These are phyloP conservation scores for Aulostomus chinensis DNA, from an alignment of 2,797 vertebrate species.

Conservation along the genomic window DNA sequence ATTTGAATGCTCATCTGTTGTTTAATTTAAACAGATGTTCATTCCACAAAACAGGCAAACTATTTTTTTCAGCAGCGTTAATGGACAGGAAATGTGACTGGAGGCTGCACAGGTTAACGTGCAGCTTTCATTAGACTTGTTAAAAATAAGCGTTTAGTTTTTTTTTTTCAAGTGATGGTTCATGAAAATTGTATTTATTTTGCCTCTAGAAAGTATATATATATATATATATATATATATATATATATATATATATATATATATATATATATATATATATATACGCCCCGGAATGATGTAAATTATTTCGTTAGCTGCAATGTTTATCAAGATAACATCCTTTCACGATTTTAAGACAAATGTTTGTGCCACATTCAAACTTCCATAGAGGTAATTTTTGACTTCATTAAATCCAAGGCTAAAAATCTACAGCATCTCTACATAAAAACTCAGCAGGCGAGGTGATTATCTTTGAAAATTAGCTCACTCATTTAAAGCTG, in stretches of 20 bases:
- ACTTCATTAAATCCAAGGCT: slow-evolving; percentile 71
- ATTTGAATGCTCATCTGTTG: background rate
- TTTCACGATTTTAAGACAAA: slow-evolving; percentile 39
- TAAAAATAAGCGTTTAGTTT: too few species aligned
- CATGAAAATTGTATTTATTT: too few species aligned
- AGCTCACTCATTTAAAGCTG: slow-evolving; percentile 82
- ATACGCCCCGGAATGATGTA: background rate
- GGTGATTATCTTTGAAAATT: slow-evolving; percentile 85
- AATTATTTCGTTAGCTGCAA: slow-evolving; percentile 4
- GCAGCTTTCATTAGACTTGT: too few species aligned
- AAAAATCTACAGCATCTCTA: slow-evolving; percentile 70
- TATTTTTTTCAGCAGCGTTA: background rate
- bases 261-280: too few species aligned
- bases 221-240: too few species aligned
- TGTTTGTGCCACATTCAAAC: slow-evolving; percentile 37
- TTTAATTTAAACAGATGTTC: background rate
- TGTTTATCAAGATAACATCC: slow-evolving; percentile 42
- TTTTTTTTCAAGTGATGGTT: too few species aligned
- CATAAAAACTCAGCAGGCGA: slow-evolving; percentile 76
- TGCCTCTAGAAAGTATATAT: too few species aligned
- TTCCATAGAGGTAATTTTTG: slow-evolving; percentile 64
- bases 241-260: too few species aligned
- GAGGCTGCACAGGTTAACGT: too few species aligned
- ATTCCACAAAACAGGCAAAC: background rate
- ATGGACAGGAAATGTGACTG: too few species aligned